Evolutionary conservation across 2,797 vertebrate species (phyloP).

Genomic region (Iguana delicatissima): DNA sequence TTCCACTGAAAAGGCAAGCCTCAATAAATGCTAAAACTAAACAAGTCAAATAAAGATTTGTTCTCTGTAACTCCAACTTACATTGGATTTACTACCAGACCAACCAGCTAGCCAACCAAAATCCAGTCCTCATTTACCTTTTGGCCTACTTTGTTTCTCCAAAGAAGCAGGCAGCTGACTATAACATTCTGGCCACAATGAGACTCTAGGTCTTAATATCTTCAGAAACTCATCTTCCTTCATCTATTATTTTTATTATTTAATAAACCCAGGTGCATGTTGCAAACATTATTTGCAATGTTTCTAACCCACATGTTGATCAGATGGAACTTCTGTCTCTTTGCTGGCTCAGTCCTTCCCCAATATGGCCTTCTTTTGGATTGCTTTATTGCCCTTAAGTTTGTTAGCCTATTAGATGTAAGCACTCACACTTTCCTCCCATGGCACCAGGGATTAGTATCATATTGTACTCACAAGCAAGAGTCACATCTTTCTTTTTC

Average conservation of each 20-base stretch:
- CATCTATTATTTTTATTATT: not conserved
- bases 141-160: not conserved
- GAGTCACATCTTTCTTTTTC: no score
- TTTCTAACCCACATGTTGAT: not conserved
- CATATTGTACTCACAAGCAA: no score
- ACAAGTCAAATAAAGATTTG: not conserved
- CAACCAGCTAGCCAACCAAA: not conserved
- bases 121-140: not conserved
- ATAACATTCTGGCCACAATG: not conserved
- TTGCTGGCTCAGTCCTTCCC: not conserved
- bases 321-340: not conserved
- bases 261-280: not conserved
- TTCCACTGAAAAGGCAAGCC: not conserved
- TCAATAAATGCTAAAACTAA: not conserved
- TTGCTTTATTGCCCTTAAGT: no score
- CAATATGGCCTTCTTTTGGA: not conserved
- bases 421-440: no score
- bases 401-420: no score
- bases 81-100: not conserved
- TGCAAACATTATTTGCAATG: not conserved
- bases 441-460: no score
- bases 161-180: not conserved
- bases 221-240: not conserved
- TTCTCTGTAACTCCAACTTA: not conserved
- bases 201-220: not conserved